phyloP scores from a whole-genome alignment of 2,888 invertebrate species.

The Lampropteryx suffumata region DNA sequence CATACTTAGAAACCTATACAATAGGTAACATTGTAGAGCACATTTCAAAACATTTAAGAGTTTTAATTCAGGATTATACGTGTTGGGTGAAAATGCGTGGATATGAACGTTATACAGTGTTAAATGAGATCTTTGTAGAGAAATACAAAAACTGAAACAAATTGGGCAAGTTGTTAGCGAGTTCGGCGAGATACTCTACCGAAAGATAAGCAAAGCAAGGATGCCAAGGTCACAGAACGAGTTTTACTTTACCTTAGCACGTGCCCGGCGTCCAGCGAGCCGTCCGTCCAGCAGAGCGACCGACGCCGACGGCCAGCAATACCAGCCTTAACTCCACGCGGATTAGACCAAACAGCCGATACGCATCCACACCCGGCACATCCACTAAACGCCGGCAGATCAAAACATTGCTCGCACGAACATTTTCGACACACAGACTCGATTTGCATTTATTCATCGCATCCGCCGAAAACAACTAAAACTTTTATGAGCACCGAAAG shows the following conservation, averaged over 20 bases:
- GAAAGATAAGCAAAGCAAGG: constrained; percentile 45
- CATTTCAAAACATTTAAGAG: constrained; percentile 6
- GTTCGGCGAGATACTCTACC: constrained; percentile 13
- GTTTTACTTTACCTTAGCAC: constrained; percentile 73
- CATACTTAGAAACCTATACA: no score
- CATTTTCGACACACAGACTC: constrained; percentile 79
- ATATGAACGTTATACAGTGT: constrained; percentile 7
- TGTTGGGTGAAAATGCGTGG: neutral
- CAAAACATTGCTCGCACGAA: constrained; percentile 79
- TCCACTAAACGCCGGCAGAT: constrained; percentile 72
- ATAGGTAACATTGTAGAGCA: no score
- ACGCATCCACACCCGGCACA: constrained; percentile 71
- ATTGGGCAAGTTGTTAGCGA: constrained; percentile 31
- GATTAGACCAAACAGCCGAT: constrained; percentile 54
- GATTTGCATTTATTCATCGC: constrained; percentile 82
- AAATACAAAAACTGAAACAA: constrained; percentile 25
- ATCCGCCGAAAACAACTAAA: constrained; percentile 77
- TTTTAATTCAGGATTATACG: neutral
- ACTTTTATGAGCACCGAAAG: constrained; percentile 71
- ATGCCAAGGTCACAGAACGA: constrained; percentile 53
- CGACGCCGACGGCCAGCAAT: constrained; percentile 40
- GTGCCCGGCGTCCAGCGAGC: constrained; percentile 52
- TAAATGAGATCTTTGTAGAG: constrained; percentile 15
- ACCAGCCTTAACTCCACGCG: constrained; percentile 57
- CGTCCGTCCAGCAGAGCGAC: constrained; percentile 42